phyloP scores from a whole-genome alignment of 2,113 vertebrate genomes.

The Scopus umbretta region DNA sequence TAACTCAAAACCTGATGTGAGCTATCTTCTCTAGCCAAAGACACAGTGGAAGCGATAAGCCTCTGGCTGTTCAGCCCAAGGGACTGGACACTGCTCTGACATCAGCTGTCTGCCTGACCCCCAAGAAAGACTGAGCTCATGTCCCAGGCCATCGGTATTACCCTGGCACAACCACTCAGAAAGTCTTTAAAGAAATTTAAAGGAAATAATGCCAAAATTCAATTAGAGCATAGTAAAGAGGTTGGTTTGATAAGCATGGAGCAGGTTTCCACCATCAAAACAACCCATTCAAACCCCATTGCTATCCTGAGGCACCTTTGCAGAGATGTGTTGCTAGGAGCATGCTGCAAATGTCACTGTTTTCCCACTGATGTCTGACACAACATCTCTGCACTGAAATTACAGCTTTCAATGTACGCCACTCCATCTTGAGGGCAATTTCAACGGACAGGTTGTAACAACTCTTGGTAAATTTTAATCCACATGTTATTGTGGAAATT shows the following conservation, averaged over 20 bases:
- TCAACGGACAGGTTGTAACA: background rate
- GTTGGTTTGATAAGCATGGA: background rate
- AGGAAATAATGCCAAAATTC: background rate
- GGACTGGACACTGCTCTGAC: background rate
- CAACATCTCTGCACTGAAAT: background rate
- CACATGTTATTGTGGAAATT: background rate
- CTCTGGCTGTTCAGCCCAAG: background rate
- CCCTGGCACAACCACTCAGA: background rate
- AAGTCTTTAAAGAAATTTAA: background rate
- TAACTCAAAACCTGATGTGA: background rate
- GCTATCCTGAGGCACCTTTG: background rate
- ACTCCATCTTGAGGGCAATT: background rate
- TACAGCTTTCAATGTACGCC: background rate
- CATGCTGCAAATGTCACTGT: accelerated
- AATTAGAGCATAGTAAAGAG: background rate
- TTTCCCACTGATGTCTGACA: background rate
- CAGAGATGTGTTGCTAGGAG: background rate
- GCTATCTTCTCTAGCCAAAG: background rate
- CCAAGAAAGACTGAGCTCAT: accelerated
- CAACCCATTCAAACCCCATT: background rate
- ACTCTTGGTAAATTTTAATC: background rate
- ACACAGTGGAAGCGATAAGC: accelerated
- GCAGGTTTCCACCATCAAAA: background rate
- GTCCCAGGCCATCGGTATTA: accelerated
- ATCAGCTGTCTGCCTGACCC: no score